Percentiles rank a stretch among this genome's conserved stretches.
Conservation (phyloP, 2,113 vertebrate genomes). For the Brachirus orientalis region DNA sequence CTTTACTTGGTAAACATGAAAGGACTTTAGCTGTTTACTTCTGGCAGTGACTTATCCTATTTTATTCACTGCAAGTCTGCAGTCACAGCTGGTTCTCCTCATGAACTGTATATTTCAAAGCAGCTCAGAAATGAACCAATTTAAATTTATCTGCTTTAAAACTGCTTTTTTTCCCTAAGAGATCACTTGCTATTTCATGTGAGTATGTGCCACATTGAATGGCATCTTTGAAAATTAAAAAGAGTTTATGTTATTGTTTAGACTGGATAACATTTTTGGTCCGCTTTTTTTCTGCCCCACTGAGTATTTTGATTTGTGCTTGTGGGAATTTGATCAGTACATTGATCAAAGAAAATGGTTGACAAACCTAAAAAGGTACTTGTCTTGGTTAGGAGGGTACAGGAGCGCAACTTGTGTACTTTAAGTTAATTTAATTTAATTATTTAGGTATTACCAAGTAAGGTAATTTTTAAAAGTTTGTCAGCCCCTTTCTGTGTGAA, state of each 20-base stretch:
- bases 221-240: background rate
- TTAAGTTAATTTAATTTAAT: too few species aligned
- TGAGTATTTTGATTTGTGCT: too few species aligned
- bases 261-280: background rate
- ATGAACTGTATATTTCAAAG: conserved; percentile 18
- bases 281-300: conserved; percentile 16
- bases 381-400: too few species aligned
- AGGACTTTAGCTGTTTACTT: conserved; percentile 76
- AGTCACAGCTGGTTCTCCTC: conserved; percentile 28
- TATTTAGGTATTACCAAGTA: too few species aligned
- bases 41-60: conserved; percentile 50
- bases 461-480: too few species aligned
- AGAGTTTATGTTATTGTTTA: background rate
- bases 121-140: conserved; percentile 9
- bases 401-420: too few species aligned
- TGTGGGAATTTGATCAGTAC: too few species aligned
- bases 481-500: background rate
- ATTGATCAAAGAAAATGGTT: too few species aligned
- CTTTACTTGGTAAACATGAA: conserved; percentile 77
- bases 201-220: background rate
- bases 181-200: background rate
- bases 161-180: background rate
- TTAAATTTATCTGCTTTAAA: background rate
- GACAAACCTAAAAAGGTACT: too few species aligned
- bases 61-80: conserved; percentile 38